Evolutionary conservation across 2,113 vertebrate species (phyloP).

Genomic region (Otis tarda): DNA sequence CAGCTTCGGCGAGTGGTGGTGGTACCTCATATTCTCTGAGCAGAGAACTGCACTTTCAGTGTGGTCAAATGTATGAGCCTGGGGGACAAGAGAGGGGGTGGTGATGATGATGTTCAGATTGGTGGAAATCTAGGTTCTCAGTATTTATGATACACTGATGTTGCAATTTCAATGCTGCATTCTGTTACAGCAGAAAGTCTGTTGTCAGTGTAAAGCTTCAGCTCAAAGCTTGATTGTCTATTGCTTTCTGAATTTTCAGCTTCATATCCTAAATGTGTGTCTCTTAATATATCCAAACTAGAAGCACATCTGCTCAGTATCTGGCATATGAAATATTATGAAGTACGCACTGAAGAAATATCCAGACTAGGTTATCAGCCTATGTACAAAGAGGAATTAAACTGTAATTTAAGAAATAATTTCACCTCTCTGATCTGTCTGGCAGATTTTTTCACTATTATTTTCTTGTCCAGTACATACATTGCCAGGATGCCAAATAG

Average conservation of each 20-base stretch:
- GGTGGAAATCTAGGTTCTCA: neutral
- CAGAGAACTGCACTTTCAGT: neutral
- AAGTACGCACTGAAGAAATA: neutral
- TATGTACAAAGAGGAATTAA: neutral
- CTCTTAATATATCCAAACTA: neutral
- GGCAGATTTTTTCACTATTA: neutral
- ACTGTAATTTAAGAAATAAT: neutral
- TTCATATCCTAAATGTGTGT: neutral
- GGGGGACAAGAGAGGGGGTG: neutral
- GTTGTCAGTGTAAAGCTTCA: neutral
- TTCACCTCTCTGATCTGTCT: neutral
- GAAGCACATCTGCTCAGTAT: neutral
- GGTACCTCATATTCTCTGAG: neutral
- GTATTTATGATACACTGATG: neutral
- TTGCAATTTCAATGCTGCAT: neutral
- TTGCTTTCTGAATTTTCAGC: neutral
- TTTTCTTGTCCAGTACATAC: neutral
- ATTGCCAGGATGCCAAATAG: neutral
- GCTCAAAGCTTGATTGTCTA: neutral
- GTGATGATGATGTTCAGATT: neutral
- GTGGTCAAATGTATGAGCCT: neutral
- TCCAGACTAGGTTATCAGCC: neutral
- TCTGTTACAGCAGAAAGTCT: neutral
- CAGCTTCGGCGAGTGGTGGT: neutral
- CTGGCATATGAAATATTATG: neutral